Conservation (phyloP, 2,888 invertebrate species). For the Boloria selene region DNA sequence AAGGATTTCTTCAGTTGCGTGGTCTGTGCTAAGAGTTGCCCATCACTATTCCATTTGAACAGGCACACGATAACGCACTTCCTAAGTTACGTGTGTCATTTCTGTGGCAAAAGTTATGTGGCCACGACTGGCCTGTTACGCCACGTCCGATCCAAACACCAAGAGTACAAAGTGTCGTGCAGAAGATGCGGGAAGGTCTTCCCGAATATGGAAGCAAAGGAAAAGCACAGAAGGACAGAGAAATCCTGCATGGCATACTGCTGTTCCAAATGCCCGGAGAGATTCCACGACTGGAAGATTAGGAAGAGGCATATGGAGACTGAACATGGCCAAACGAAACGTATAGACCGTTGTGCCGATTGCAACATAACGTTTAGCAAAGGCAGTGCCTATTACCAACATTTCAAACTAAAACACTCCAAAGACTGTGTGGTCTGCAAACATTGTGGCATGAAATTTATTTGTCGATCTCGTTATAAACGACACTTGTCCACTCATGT, state of each 20-base stretch:
- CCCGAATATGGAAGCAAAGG: slow-evolving; percentile 70
- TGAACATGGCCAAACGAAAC: slow-evolving; percentile 60
- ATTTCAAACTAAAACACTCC: slow-evolving; percentile 68
- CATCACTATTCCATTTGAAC: slow-evolving; percentile 66
- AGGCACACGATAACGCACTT: slow-evolving; percentile 73
- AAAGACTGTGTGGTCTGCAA: slow-evolving; percentile 67
- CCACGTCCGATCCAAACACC: slow-evolving; percentile 68
- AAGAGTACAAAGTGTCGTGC: slow-evolving; percentile 65
- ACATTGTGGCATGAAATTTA: slow-evolving; percentile 69
- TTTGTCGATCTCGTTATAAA: slow-evolving; percentile 62
- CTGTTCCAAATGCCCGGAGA: slow-evolving; percentile 65
- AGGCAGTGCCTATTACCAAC: slow-evolving; percentile 65
- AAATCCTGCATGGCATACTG: slow-evolving; percentile 72
- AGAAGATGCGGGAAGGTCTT: slow-evolving; percentile 66
- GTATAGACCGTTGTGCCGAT: slow-evolving; percentile 59
- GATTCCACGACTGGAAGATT: slow-evolving; percentile 65
- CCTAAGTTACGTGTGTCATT: slow-evolving; percentile 68
- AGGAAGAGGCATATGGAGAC: slow-evolving; percentile 67
- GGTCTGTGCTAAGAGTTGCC: slow-evolving; percentile 63
- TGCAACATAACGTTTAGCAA: slow-evolving; percentile 63
- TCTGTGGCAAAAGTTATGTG: slow-evolving; percentile 70
- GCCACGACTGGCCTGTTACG: slow-evolving; percentile 65
- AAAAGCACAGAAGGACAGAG: slow-evolving; percentile 62
- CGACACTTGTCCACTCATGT: slow-evolving; percentile 54
- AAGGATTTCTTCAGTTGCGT: slow-evolving; percentile 63